A percentile compares a stretch with the other conserved stretches of the same genome.
These are phyloP conservation scores for Apoda limacodes DNA, from an alignment of 2,888 invertebrate genomes.

Conservation along the genomic window DNA sequence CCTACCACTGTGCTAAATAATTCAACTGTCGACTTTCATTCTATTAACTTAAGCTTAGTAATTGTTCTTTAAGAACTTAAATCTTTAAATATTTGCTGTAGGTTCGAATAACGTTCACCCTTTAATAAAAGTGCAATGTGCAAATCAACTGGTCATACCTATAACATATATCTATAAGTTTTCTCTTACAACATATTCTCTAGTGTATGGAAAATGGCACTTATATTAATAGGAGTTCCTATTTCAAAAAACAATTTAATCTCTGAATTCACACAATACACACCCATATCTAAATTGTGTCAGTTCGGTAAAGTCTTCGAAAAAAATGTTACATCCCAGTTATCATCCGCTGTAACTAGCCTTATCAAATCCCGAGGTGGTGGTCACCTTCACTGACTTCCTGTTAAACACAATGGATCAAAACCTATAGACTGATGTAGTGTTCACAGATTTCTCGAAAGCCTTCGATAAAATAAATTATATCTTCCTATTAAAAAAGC, in stretches of 20 bases:
- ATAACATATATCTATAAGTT: no score
- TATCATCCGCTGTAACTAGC: slow-evolving; percentile 2
- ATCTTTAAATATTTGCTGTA: no score
- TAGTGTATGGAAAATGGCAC: not conserved
- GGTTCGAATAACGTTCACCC: no score
- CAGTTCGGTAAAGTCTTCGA: slow-evolving; percentile 9
- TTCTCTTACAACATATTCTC: slow-evolving; percentile 7
- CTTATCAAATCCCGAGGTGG: slow-evolving; percentile 7
- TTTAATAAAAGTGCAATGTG: no score
- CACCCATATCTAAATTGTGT: slow-evolving; percentile 10
- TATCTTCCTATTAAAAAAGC: slow-evolving; percentile 4
- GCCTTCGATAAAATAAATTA: slow-evolving; percentile 10
- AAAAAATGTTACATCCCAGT: slow-evolving; percentile 7
- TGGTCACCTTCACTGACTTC: slow-evolving; percentile 8
- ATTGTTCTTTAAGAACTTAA: no score
- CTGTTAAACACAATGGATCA: slow-evolving; percentile 6
- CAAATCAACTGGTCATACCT: no score
- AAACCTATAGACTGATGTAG: slow-evolving; percentile 6
- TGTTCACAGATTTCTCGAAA: slow-evolving; percentile 10
- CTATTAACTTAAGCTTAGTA: no score
- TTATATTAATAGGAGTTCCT: slow-evolving; percentile 1
- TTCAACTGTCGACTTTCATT: no score
- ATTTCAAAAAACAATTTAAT: slow-evolving; percentile 3
- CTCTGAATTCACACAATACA: slow-evolving; percentile 5
- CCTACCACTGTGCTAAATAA: no score